Conservation (phyloP, 2,888 invertebrate species). For the Agonopterix heracliana region DNA sequence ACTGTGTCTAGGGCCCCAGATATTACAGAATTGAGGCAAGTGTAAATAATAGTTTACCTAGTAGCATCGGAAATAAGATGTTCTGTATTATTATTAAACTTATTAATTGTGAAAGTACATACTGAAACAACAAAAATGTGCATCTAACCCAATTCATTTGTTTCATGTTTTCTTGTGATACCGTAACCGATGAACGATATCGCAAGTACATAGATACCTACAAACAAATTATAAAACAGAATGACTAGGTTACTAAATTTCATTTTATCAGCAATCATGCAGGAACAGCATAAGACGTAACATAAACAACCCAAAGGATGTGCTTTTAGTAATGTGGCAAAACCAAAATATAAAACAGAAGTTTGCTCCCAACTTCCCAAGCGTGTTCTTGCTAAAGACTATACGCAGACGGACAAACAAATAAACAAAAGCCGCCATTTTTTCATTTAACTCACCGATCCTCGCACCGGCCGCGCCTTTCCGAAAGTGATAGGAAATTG, state of each 20-base stretch:
- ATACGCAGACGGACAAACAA: constrained; percentile 32
- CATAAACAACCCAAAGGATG: too few relatives aligned
- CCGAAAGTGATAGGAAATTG: constrained; percentile 47
- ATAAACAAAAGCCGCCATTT: constrained; percentile 42
- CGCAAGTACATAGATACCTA: constrained; percentile 62
- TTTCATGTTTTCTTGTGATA: constrained; percentile 42
- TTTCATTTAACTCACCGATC: constrained; percentile 75
- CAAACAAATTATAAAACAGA: constrained; percentile 22
- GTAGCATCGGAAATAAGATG: too few relatives aligned
- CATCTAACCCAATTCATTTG: constrained; percentile 58
- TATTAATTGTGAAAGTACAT: too few relatives aligned
- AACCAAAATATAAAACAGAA: constrained; percentile 32
- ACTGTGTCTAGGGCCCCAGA: too few relatives aligned
- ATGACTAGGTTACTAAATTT: too few relatives aligned
- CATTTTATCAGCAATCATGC: too few relatives aligned
- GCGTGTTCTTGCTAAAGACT: constrained; percentile 37
- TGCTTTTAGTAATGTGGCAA: neutral
- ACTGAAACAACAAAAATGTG: neutral
- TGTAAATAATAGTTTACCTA: too few relatives aligned
- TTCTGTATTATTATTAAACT: too few relatives aligned
- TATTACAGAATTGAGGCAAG: too few relatives aligned
- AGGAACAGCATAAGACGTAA: too few relatives aligned
- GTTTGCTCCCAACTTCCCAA: constrained; percentile 43
- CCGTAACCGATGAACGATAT: constrained; percentile 55
- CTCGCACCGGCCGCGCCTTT: constrained; percentile 80